Base-by-base conservation (phyloP, 2,888 invertebrate genomes). In the Craniophora ligustri region DNA sequence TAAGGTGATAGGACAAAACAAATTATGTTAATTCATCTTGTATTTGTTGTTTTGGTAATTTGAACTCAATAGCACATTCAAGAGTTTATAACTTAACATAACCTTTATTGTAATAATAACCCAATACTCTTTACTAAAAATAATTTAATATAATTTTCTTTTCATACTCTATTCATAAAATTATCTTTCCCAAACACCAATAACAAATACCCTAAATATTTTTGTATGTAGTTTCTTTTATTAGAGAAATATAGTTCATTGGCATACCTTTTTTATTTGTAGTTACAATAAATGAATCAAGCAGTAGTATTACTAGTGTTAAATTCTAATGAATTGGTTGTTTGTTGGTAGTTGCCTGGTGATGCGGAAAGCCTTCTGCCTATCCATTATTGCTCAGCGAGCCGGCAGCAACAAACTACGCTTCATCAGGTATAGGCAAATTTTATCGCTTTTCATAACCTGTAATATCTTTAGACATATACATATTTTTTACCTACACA, bases 321-420 rank as follows among this genome's bases (percentile, higher is more conserved):
- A 86, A 87, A 85, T 82, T 89, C 84, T 92, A 91, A 92, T 92
- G 82, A 89, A 91, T 91, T 89, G 89, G 91, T 93, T 94, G 90
- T 93, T 93, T 93, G 93, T 94, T 93, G 94, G 92, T 94, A 93
- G 94, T 93, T 94, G 93, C 94, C 94, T 92, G 94, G 94, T 93
- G 94, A 94, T 92, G 94, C 94, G 92, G 94, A 94, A 94, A 94
- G 94, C 92, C 94, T 94, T 93, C 94, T 94, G 93, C 94, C 94
- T 89, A 94, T 94, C 89, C 94, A 94, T 94, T 94, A 94, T 94
- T 94, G 94, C 94, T 94, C 94, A 93, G 94, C 94, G 94, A 93
- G 93, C 92, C 94, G 94, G 92, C 94, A 94, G 92, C 93, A 93
- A 92, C 94, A 93, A 93, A 92, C 94, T 93, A 91, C 94, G 88